A percentile compares a stretch with the other conserved stretches of the same genome.
phyloP scores from a whole-genome alignment of 2,888 invertebrate genomes.

The Hirudinaria manillensis region DNA sequence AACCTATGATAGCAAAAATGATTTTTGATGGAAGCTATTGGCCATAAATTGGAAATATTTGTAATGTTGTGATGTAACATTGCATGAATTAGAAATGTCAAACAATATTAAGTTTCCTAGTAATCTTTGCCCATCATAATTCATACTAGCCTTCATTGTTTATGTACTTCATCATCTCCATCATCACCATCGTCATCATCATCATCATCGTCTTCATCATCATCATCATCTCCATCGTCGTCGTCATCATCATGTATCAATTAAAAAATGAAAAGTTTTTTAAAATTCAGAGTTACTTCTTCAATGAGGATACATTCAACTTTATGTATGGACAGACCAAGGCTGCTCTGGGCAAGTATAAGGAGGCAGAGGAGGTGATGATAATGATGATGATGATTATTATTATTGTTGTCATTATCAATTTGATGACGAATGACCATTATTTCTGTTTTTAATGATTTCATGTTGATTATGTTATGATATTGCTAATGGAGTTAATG shows the following conservation, averaged over 20 bases:
- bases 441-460: neutral
- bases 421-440: neutral
- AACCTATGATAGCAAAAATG: neutral
- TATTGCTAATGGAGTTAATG: neutral
- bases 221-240: neutral
- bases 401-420: neutral
- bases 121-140: no score
- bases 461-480: slow-evolving; percentile 4
- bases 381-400: neutral
- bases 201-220: neutral
- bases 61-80: no score
- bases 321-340: slow-evolving; percentile 79
- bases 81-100: no score
- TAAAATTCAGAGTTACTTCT: slow-evolving; percentile 70
- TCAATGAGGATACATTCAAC: slow-evolving; percentile 79
- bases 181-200: neutral
- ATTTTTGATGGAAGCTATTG: no score
- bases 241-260: neutral
- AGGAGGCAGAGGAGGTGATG: slow-evolving; percentile 78
- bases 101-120: no score
- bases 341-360: slow-evolving; percentile 83
- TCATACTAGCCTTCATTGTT: no score
- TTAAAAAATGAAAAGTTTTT: no score
- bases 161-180: neutral
- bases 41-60: no score